These are phyloP conservation scores for Drosophila burlai DNA, from an alignment of 1,140 invertebrate genomes.

Conservation along the genomic window DNA sequence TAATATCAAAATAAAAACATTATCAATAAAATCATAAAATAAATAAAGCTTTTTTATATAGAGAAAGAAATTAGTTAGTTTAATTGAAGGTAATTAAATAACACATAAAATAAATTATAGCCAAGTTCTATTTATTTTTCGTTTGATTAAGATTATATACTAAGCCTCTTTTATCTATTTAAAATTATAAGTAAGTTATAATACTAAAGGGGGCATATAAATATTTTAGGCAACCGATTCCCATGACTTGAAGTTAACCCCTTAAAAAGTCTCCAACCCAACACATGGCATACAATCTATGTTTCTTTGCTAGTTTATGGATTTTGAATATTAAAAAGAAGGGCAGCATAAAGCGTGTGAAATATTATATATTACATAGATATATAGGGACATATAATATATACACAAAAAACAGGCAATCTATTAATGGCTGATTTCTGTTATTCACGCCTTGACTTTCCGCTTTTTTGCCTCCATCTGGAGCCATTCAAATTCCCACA, in stretches of 20 bases:
- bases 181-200: not conserved
- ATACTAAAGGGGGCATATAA: not conserved
- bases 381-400: too few species aligned
- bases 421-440: conserved; percentile 25
- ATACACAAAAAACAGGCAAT: conserved; percentile 7
- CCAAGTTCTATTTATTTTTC: too few species aligned
- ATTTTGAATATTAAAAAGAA: conserved; percentile 1
- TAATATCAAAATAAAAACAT: too few species aligned
- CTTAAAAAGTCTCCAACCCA: not conserved
- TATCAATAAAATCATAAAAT: too few species aligned
- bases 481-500: conserved; percentile 32
- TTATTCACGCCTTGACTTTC: conserved; percentile 13
- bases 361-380: too few species aligned
- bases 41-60: too few species aligned
- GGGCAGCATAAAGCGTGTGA: not conserved
- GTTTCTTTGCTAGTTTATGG: not conserved
- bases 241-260: too few species aligned
- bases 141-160: too few species aligned
- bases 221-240: not conserved
- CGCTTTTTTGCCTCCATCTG: not conserved
- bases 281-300: not conserved
- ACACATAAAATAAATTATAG: not conserved
- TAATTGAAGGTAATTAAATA: too few species aligned
- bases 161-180: not conserved
- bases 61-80: too few species aligned